A percentile compares a stretch with the other conserved stretches of the same genome.
Conservation (phyloP, 2,797 vertebrate species). For the Danio kyathit region DNA sequence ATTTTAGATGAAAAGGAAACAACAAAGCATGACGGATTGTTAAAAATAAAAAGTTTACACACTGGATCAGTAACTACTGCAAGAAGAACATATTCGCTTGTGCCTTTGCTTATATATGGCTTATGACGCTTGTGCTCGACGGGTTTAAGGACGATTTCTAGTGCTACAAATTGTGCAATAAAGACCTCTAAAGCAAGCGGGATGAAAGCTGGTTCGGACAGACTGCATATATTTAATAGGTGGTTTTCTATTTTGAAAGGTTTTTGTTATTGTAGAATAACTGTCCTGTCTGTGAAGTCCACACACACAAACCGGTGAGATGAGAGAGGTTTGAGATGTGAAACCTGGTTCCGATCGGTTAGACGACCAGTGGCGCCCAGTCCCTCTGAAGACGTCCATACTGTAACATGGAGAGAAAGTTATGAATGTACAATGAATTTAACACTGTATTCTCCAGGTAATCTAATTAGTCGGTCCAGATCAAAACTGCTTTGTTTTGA, state of each 20-base stretch:
- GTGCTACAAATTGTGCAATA: constrained; percentile 18
- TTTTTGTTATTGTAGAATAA: constrained; percentile 17
- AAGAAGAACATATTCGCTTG: constrained; percentile 7
- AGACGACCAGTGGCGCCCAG: constrained; percentile 78
- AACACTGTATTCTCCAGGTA: neutral
- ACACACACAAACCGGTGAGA: constrained; percentile 22
- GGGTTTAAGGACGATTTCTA: constrained; percentile 17
- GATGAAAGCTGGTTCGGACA: constrained; percentile 4
- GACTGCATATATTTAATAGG: constrained; percentile 25
- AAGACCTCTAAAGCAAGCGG: constrained; percentile 1
- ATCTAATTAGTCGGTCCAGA: no score
- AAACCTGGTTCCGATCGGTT: constrained; percentile 53
- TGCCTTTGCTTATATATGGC: constrained; percentile 14
- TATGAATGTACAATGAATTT: neutral
- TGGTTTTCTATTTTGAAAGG: constrained; percentile 58
- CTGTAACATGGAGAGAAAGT: constrained; percentile 61
- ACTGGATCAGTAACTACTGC: neutral
- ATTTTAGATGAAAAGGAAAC: neutral
- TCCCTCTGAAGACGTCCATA: constrained; percentile 76
- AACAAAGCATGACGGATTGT: neutral
- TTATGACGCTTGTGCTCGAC: constrained; percentile 8
- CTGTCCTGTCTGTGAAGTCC: constrained; percentile 4
- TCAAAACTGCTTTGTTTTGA: no score
- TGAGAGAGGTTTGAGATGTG: constrained; percentile 18
- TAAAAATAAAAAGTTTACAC: neutral